phyloP scores from a whole-genome alignment of 2,888 invertebrate genomes.

The Liopterus haemorrhoidalis region DNA sequence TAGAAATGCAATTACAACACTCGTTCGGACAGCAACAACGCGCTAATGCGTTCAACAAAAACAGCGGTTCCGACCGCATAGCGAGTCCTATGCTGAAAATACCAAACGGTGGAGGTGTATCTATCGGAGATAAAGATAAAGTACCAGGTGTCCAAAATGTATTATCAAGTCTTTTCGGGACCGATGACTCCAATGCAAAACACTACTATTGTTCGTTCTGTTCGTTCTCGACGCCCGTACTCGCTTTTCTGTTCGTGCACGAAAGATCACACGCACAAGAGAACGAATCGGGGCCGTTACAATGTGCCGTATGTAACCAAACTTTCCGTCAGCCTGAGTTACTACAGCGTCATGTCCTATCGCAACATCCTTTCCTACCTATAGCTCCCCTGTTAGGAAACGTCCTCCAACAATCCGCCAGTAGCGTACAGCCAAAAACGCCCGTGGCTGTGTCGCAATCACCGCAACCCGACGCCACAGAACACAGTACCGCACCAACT shows the following conservation, averaged over 20 bases:
- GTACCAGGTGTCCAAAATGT: conserved; percentile 48
- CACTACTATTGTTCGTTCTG: conserved; percentile 87
- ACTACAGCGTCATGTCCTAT: conserved; percentile 58
- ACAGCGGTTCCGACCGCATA: conserved; percentile 36
- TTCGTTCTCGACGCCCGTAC: conserved; percentile 80
- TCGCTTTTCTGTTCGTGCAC: conserved; percentile 87
- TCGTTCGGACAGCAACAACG: conserved; percentile 36
- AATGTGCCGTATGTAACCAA: conserved; percentile 58
- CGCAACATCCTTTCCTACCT: conserved; percentile 51
- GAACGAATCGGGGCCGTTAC: conserved; percentile 43
- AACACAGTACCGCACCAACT: conserved; percentile 18
- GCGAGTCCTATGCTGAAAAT: conserved; percentile 54
- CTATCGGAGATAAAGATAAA: conserved; percentile 13
- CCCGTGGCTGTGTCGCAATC: conserved; percentile 34
- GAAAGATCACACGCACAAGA: conserved; percentile 72
- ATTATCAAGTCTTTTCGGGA: conserved; percentile 50
- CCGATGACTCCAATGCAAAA: conserved; percentile 56
- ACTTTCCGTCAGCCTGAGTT: conserved; percentile 52
- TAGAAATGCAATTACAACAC: conserved; percentile 49
- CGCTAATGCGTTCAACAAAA: conserved; percentile 33
- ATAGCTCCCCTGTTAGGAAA: conserved; percentile 39
- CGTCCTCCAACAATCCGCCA: conserved; percentile 30
- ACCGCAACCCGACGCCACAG: conserved; percentile 39
- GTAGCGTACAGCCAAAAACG: conserved; percentile 32
- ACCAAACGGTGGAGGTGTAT: conserved; percentile 50